Conservation (phyloP, 2,113 vertebrate species). For the Apeltes quadracus region DNA sequence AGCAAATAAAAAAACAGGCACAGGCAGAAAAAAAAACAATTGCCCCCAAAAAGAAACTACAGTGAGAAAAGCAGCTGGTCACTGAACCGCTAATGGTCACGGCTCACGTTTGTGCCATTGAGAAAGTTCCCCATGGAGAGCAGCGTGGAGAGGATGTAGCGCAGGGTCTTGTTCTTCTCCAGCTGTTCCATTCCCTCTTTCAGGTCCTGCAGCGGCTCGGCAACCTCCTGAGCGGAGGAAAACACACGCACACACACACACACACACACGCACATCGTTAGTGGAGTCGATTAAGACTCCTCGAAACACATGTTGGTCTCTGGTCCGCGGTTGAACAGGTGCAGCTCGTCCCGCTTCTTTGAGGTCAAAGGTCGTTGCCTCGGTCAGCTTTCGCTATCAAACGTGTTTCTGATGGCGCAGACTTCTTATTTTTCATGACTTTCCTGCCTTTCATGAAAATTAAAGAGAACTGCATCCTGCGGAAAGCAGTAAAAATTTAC, state of each 20-base stretch:
- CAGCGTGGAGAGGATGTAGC: slow-evolving; percentile 91
- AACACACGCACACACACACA: not conserved
- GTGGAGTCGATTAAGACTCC: slow-evolving; percentile 24
- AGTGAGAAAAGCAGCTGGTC: not conserved
- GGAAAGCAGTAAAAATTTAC: slow-evolving; percentile 58
- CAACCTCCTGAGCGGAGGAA: slow-evolving; percentile 87
- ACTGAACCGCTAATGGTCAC: not conserved
- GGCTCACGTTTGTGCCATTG: slow-evolving; percentile 92
- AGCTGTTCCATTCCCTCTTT: slow-evolving; percentile 99
- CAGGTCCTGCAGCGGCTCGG: slow-evolving; percentile 94
- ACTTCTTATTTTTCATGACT: not conserved
- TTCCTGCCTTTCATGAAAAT: slow-evolving; percentile 43
- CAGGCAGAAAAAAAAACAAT: not conserved
- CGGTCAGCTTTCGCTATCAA: slow-evolving; percentile 27
- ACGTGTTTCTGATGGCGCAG: slow-evolving; percentile 37
- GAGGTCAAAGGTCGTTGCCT: slow-evolving; percentile 35
- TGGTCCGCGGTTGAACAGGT: slow-evolving; percentile 51
- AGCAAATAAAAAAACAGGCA: not conserved
- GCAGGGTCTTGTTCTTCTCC: slow-evolving; percentile 96
- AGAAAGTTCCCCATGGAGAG: slow-evolving; percentile 96
- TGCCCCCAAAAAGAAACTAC: not conserved
- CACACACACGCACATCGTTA: slow-evolving; percentile 30
- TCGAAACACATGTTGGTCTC: slow-evolving; percentile 37
- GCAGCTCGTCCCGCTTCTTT: slow-evolving; percentile 28
- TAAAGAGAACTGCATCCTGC: slow-evolving; percentile 57